Percentiles rank a stretch among this genome's conserved stretches.
Conservation (phyloP, 2,888 invertebrate genomes). For the Pelosia muscerda region DNA sequence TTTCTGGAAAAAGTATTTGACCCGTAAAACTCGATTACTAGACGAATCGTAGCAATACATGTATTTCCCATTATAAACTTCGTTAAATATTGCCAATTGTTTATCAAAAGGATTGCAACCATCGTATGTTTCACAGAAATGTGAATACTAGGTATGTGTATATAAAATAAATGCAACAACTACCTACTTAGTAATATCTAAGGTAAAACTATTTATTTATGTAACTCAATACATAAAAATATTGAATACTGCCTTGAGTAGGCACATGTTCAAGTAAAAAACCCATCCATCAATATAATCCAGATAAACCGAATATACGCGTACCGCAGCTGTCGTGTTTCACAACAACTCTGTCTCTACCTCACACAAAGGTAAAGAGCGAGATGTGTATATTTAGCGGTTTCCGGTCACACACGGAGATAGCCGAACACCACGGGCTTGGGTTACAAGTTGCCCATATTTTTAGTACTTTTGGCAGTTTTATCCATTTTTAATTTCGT, state of each 20-base stretch:
- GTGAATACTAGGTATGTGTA: neutral
- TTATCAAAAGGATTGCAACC: too few relatives aligned
- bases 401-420: constrained; percentile 42
- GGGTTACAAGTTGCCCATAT: constrained; percentile 32
- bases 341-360: constrained; percentile 27
- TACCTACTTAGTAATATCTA: neutral
- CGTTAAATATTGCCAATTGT: too few relatives aligned
- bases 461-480: constrained; percentile 30
- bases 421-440: constrained; percentile 34
- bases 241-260: neutral
- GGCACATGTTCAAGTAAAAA: constrained; percentile 24
- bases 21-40: too few relatives aligned
- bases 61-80: too few relatives aligned
- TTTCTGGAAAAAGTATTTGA: too few relatives aligned
- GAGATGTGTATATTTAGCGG: constrained; percentile 29
- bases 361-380: constrained; percentile 27
- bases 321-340: constrained; percentile 51
- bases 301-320: constrained; percentile 24
- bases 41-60: too few relatives aligned
- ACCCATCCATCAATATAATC: constrained; percentile 32
- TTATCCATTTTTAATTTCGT: constrained; percentile 10
- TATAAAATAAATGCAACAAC: neutral
- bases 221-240: neutral
- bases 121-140: too few relatives aligned
- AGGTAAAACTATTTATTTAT: too few relatives aligned